Conservation (phyloP, 2,888 invertebrate genomes). For the Drosophila nr. perissopoda region DNA sequence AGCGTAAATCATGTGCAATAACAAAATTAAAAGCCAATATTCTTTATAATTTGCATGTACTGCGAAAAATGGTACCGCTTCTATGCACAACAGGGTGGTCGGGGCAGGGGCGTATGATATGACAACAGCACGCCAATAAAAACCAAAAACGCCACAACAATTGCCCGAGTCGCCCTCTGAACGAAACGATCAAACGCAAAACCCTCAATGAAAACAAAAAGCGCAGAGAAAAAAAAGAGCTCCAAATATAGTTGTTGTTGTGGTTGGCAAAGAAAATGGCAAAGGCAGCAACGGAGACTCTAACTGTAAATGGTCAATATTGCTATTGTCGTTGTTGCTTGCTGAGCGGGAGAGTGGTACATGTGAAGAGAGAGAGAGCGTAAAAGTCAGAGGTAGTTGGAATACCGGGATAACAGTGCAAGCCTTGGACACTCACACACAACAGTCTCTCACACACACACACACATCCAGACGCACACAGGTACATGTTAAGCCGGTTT, state of each 20-base stretch:
- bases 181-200: conserved; percentile 6
- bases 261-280: conserved; percentile 47
- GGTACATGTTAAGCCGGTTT: conserved; percentile 68
- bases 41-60: conserved; percentile 50
- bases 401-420: conserved; percentile 45
- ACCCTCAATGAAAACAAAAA: conserved; percentile 57
- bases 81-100: conserved; percentile 10
- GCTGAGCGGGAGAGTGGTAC: conserved; percentile 39
- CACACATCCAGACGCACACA: conserved; percentile 23
- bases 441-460: conserved; percentile 5
- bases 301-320: conserved; percentile 67
- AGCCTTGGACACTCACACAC: conserved; percentile 37
- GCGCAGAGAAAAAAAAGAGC: conserved; percentile 31
- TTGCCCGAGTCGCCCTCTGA: conserved; percentile 37
- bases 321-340: conserved; percentile 24
- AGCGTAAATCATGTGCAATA: conserved; percentile 47
- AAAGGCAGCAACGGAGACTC: conserved; percentile 56
- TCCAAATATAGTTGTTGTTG: conserved; percentile 26
- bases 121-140: conserved; percentile 20
- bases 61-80: conserved; percentile 35
- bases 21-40: conserved; percentile 55
- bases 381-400: conserved; percentile 32
- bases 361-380: conserved; percentile 35
- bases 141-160: conserved; percentile 24
- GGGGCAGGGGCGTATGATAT: conserved; percentile 27